phyloP scores from a whole-genome alignment of 2,113 vertebrate species.

The Cheilinus undulatus region DNA sequence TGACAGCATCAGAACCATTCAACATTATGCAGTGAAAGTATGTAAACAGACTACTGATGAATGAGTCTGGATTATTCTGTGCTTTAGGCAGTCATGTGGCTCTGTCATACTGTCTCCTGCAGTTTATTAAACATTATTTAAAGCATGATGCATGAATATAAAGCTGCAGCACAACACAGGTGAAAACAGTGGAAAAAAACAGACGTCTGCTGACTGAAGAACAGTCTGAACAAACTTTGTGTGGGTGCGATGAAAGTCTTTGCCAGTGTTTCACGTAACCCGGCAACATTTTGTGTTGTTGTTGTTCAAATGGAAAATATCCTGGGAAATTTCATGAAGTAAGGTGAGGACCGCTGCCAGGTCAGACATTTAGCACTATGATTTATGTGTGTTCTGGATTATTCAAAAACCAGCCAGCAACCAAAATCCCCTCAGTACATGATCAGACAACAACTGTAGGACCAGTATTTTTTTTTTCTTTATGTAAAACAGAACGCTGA shows the following conservation, averaged over 20 bases:
- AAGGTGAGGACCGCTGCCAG: constrained; percentile 63
- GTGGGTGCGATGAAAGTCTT: constrained; percentile 26
- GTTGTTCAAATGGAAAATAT: constrained; percentile 60
- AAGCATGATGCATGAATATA: not conserved
- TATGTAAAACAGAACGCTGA: not conserved
- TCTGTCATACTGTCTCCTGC: constrained; percentile 6
- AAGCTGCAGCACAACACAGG: not conserved
- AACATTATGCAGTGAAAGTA: too few relatives aligned
- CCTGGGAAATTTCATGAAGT: constrained; percentile 63
- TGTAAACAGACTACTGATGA: not conserved
- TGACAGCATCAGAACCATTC: too few relatives aligned
- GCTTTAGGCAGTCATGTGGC: constrained; percentile 10
- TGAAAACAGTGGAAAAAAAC: constrained; percentile 1
- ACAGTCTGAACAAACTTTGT: constrained; percentile 18
- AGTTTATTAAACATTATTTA: not conserved
- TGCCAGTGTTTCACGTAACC: constrained; percentile 41
- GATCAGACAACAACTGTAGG: constrained; percentile 21
- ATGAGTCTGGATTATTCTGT: constrained; percentile 29
- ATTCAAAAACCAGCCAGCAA: constrained; percentile 31
- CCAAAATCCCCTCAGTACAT: constrained; percentile 28
- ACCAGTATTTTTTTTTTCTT: not conserved
- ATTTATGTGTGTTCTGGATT: constrained; percentile 52
- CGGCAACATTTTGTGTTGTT: constrained; percentile 62
- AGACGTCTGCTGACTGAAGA: not conserved
- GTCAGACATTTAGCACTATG: constrained; percentile 38